phyloP scores from a whole-genome alignment of 1,140 invertebrate genomes.

The Adoxophyes honmai region DNA sequence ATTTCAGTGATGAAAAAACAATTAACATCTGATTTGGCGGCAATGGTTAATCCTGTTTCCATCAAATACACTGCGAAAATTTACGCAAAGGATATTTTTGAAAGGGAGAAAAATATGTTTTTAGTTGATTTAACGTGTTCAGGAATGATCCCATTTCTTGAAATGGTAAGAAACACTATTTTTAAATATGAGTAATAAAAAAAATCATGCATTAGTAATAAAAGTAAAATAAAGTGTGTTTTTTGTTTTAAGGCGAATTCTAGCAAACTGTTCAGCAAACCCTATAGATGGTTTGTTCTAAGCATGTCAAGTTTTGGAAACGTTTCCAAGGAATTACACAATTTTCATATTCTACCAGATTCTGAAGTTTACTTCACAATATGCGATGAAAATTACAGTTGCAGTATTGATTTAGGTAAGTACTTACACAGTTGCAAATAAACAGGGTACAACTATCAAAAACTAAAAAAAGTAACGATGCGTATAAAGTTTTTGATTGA shows the following conservation, averaged over 20 bases:
- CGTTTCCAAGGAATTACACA: slow-evolving; percentile 19
- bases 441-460: too few relatives aligned
- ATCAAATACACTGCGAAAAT: background rate
- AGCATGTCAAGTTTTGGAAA: background rate
- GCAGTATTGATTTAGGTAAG: slow-evolving; percentile 33
- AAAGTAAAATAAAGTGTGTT: too few relatives aligned
- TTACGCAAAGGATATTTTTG: background rate
- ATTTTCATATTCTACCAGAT: slow-evolving; percentile 34
- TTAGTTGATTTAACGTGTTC: background rate
- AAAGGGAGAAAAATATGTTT: background rate
- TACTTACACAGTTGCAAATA: too few relatives aligned
- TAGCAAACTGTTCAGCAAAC: background rate
- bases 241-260: background rate
- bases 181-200: too few relatives aligned
- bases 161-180: background rate
- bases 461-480: too few relatives aligned
- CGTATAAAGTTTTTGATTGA: too few relatives aligned
- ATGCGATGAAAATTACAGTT: slow-evolving; percentile 13
- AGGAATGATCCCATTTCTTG: background rate
- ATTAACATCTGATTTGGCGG: background rate
- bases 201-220: too few relatives aligned
- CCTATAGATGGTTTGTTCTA: background rate
- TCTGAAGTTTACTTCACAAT: slow-evolving; percentile 39
- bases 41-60: background rate
- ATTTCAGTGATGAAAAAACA: background rate